A percentile compares a stretch with the other conserved stretches of the same genome.
These are phyloP conservation scores for Hedychridium roseum DNA, from an alignment of 2,888 invertebrate species.

Conservation along the genomic window DNA sequence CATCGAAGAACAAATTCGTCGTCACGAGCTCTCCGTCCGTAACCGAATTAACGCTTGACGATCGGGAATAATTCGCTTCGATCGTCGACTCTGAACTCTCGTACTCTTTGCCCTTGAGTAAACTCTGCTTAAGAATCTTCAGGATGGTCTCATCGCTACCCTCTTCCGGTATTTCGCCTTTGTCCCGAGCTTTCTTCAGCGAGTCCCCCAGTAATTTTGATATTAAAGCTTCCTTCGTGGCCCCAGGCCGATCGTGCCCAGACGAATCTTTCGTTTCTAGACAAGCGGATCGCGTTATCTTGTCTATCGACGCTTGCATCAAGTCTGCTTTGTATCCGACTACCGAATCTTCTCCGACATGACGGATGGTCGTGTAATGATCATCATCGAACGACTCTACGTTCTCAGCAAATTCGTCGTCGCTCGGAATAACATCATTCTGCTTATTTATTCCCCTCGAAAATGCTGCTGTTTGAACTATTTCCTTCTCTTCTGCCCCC, in stretches of 20 bases:
- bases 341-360: no score
- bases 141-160: conserved; percentile 59
- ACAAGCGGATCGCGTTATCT: no score
- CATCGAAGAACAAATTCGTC: conserved; percentile 55
- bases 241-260: no score
- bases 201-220: conserved; percentile 59
- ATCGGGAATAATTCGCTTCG: conserved; percentile 47
- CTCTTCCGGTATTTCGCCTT: conserved; percentile 56
- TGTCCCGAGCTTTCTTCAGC: conserved; percentile 54
- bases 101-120: conserved; percentile 53
- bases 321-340: background rate
- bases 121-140: conserved; percentile 58
- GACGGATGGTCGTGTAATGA: no score
- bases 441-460: background rate
- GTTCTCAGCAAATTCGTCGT: conserved; percentile 9
- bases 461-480: background rate
- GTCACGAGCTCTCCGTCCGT: conserved; percentile 56
- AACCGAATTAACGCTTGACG: conserved; percentile 50
- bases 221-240: conserved; percentile 53
- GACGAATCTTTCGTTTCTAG: no score
- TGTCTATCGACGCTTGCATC: background rate
- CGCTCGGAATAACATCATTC: conserved; percentile 2
- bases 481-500: conserved; percentile 1
- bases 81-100: conserved; percentile 51
- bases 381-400: conserved; percentile 8